Percentiles rank a stretch among this genome's conserved stretches.
Evolutionary conservation across 2,113 vertebrate species (phyloP).

Genomic region (Semnornis frantzii): DNA sequence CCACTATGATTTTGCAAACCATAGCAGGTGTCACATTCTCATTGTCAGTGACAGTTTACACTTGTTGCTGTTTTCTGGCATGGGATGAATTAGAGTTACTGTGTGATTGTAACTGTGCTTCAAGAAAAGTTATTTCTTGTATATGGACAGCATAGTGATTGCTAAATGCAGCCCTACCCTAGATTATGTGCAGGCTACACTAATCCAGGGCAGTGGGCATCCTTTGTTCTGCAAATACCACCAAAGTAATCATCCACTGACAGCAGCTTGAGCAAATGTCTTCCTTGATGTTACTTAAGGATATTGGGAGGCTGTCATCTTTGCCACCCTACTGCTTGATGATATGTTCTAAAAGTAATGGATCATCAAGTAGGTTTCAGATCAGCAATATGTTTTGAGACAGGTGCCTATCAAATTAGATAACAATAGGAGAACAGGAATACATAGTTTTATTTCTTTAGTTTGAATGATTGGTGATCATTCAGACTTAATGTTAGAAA

Average conservation of each 20-base stretch:
- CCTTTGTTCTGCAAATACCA: neutral
- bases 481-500: too few species aligned
- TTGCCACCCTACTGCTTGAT: neutral
- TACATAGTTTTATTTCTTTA: neutral
- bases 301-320: neutral
- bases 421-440: neutral
- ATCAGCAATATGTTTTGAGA: neutral
- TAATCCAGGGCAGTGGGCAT: neutral
- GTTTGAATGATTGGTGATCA: neutral
- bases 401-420: neutral
- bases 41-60: neutral
- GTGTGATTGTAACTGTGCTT: neutral
- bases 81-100: neutral
- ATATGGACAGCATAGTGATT: neutral
- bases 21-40: neutral
- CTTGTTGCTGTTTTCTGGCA: neutral
- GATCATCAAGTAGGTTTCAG: neutral
- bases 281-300: neutral
- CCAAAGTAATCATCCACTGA: neutral
- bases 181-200: neutral
- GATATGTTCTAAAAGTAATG: neutral
- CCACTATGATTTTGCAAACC: neutral
- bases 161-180: neutral
- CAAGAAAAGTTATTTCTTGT: neutral
- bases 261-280: accelerated